Conservation (phyloP, 2,797 vertebrate species). For the Apodemus agrarius region DNA sequence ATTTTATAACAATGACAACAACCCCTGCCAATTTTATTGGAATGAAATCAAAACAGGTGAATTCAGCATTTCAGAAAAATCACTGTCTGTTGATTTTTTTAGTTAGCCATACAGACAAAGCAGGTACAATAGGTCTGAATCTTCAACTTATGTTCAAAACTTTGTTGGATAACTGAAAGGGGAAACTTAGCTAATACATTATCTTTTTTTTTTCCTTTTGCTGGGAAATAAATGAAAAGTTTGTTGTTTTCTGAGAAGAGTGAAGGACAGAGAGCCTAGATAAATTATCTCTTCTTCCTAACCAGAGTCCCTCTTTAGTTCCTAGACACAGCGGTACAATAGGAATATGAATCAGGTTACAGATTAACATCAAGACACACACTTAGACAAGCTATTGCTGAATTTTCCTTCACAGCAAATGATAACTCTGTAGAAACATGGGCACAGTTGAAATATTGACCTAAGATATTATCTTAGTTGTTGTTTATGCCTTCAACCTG, state of each 20-base stretch:
- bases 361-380: neutral
- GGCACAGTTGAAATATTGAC: slow-evolving; percentile 38
- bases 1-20: neutral
- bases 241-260: neutral
- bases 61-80: slow-evolving; percentile 1
- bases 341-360: neutral
- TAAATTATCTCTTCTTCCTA: neutral
- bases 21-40: neutral
- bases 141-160: slow-evolving; percentile 21
- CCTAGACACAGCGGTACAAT: neutral
- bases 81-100: neutral
- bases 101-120: neutral
- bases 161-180: neutral
- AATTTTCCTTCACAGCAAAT: slow-evolving; percentile 4
- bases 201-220: neutral
- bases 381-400: neutral
- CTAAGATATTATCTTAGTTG: neutral
- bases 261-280: neutral
- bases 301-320: neutral
- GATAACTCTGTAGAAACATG: slow-evolving; percentile 5
- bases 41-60: slow-evolving; percentile 26
- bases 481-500: slow-evolving; percentile 13
- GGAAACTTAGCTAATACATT: neutral
- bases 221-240: neutral
- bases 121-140: neutral